Evolutionary conservation across 1,140 invertebrate genomes (phyloP).

Genomic region (Medauroidea extradentata): DNA sequence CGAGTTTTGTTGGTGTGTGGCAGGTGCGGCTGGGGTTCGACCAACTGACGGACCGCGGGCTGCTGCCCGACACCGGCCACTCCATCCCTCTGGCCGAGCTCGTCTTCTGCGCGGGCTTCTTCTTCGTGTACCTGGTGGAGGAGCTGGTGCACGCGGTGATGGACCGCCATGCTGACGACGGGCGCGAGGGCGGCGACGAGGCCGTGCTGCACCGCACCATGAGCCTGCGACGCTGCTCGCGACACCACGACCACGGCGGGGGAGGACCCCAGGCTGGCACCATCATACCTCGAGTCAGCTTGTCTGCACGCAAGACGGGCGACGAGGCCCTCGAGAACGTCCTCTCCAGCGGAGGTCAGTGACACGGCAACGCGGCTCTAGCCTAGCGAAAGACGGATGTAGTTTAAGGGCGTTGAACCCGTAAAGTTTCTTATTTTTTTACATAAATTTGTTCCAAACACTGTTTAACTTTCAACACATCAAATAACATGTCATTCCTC

Average conservation of each 20-base stretch:
- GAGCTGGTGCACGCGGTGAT: slow-evolving; percentile 60
- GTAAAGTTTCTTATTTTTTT: no score
- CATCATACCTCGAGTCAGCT: slow-evolving; percentile 27
- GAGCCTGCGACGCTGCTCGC: slow-evolving; percentile 47
- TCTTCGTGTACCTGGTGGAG: slow-evolving; percentile 67
- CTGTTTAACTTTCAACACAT: no score
- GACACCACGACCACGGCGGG: slow-evolving; percentile 20
- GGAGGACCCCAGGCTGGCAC: slow-evolving; percentile 19
- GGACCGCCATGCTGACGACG: slow-evolving; percentile 36
- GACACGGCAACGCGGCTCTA: no score
- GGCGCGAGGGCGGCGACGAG: slow-evolving; percentile 42
- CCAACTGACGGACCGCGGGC: slow-evolving; percentile 35
- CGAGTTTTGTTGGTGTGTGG: no score
- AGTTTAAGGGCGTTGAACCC: no score
- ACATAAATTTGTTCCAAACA: no score
- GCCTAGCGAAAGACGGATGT: no score
- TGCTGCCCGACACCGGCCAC: slow-evolving; percentile 29
- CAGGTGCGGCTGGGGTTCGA: slow-evolving; percentile 60
- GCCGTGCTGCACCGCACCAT: slow-evolving; percentile 49
- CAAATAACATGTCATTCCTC: no score
- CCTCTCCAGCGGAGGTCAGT: background rate
- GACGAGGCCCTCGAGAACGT: slow-evolving; percentile 3
- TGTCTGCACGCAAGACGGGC: background rate
- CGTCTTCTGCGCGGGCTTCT: slow-evolving; percentile 65
- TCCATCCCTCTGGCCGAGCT: slow-evolving; percentile 57